Percentiles rank a stretch among this genome's conserved stretches.
Evolutionary conservation across 2,888 invertebrate species (phyloP).

Genomic region (Rotaria sp.): DNA sequence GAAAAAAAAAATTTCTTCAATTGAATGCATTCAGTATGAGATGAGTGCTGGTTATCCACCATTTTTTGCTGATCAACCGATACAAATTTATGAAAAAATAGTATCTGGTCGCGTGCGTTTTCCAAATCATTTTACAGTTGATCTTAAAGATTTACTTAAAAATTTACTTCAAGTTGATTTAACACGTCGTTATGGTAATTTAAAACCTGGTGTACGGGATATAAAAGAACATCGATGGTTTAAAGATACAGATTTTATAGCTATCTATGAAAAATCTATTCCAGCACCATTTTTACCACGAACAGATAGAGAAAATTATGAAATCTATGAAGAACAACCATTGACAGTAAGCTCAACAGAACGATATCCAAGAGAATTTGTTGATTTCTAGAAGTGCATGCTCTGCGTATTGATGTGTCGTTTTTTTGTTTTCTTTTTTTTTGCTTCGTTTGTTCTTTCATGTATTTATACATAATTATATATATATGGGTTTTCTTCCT

Average conservation of each 20-base stretch:
- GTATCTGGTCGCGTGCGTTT: slow-evolving; percentile 95
- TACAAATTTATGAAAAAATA: slow-evolving; percentile 99
- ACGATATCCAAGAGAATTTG: slow-evolving; percentile 18
- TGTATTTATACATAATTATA: slow-evolving; percentile 5
- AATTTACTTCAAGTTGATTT: slow-evolving; percentile 76
- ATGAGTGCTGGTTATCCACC: slow-evolving; percentile 80
- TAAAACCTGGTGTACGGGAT: slow-evolving; percentile 97
- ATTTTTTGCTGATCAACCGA: slow-evolving; percentile 98
- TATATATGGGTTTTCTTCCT: background rate
- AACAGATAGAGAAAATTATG: slow-evolving; percentile 32
- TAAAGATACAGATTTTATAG: slow-evolving; percentile 94
- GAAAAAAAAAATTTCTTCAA: too few species aligned
- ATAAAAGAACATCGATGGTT: slow-evolving; percentile 99
- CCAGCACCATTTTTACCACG: slow-evolving; percentile 28
- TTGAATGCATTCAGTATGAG: slow-evolving; percentile 53
- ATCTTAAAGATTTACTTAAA: slow-evolving; percentile 90
- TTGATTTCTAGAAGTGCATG: slow-evolving; percentile 9
- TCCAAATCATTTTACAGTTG: slow-evolving; percentile 95
- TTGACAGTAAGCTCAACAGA: background rate
- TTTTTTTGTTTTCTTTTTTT: background rate
- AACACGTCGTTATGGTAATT: slow-evolving; percentile 94
- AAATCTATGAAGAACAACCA: slow-evolving; percentile 31
- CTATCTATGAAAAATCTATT: slow-evolving; percentile 90
- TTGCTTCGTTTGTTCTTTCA: background rate
- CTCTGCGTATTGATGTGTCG: background rate